phyloP scores from a whole-genome alignment of 1,140 invertebrate species.

The Listronotus oregonensis region DNA sequence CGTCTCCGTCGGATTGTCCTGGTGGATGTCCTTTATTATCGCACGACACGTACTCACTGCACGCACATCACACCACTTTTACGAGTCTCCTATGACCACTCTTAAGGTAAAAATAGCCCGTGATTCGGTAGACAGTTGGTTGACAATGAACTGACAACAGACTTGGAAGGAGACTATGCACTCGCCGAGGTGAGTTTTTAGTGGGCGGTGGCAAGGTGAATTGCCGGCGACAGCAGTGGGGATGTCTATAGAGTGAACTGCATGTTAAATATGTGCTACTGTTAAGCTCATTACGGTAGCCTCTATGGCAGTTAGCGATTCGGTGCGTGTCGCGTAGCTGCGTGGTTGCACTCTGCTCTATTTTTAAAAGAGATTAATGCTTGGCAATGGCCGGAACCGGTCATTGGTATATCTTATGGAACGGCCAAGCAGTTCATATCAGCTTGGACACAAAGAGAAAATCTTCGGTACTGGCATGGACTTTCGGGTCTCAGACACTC shows the following conservation, averaged over 20 bases:
- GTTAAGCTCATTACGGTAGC: constrained; percentile 56
- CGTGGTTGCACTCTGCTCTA: constrained; percentile 53
- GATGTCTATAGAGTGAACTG: constrained; percentile 56
- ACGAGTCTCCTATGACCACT: not conserved
- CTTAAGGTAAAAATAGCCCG: constrained; percentile 3
- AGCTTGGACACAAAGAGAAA: too few relatives aligned
- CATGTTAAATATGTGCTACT: constrained; percentile 58
- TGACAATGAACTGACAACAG: constrained; percentile 44
- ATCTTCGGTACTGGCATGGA: too few relatives aligned
- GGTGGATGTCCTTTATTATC: not conserved
- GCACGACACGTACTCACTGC: constrained; percentile 12
- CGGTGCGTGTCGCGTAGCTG: constrained; percentile 51
- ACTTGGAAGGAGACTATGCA: constrained; percentile 33
- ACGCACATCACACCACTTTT: constrained; percentile 44
- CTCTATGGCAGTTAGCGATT: constrained; percentile 49
- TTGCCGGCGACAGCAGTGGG: constrained; percentile 42
- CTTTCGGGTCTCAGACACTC: too few relatives aligned
- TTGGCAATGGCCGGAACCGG: constrained; percentile 57
- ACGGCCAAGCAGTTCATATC: too few relatives aligned
- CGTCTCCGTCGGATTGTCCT: constrained; percentile 42
- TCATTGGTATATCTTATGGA: too few relatives aligned
- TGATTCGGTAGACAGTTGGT: constrained; percentile 29
- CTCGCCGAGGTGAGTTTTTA: constrained; percentile 40
- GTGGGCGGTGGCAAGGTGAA: constrained; percentile 47
- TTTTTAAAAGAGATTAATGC: constrained; percentile 58